A percentile compares a stretch with the other conserved stretches of the same genome.
Evolutionary conservation across 2,113 vertebrate species (phyloP).

Genomic region (Cyrtonyx montezumae): DNA sequence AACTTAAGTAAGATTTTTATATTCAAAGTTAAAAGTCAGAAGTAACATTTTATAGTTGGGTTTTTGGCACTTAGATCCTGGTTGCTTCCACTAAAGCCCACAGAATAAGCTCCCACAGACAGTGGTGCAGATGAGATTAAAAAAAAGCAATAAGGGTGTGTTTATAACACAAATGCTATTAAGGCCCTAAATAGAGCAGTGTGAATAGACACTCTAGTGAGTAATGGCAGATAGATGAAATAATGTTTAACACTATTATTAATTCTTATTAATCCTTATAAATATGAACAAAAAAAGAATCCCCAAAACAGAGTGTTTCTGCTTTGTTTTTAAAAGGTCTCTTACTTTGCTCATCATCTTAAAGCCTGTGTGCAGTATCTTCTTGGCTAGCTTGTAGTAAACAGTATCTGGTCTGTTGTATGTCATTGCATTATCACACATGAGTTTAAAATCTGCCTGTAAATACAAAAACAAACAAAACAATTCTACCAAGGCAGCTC

Average conservation of each 20-base stretch:
- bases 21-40: not conserved
- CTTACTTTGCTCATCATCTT: slow-evolving; percentile 99
- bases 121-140: not conserved
- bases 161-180: not conserved
- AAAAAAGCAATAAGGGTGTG: not conserved
- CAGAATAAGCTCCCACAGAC: not conserved
- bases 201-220: not conserved
- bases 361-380: slow-evolving; percentile 97
- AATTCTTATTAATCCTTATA: not conserved
- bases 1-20: not conserved
- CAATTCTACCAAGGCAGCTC: not conserved
- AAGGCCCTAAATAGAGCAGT: not conserved
- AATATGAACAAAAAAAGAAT: not conserved
- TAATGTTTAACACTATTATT: not conserved
- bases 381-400: slow-evolving; percentile 98
- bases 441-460: slow-evolving; percentile 98
- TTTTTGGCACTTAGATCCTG: not conserved
- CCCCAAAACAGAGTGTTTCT: not conserved
- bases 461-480: slow-evolving; percentile 27
- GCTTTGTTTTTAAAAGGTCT: slow-evolving; percentile 3
- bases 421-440: slow-evolving; percentile 99
- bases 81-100: not conserved
- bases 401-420: slow-evolving; percentile 98
- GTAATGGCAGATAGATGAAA: slow-evolving; percentile 2
- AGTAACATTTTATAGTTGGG: not conserved